Percentiles rank a stretch among this genome's conserved stretches.
Evolutionary conservation across 2,113 vertebrate species (phyloP).

Genomic region (Acanthochromis polyacanthus): DNA sequence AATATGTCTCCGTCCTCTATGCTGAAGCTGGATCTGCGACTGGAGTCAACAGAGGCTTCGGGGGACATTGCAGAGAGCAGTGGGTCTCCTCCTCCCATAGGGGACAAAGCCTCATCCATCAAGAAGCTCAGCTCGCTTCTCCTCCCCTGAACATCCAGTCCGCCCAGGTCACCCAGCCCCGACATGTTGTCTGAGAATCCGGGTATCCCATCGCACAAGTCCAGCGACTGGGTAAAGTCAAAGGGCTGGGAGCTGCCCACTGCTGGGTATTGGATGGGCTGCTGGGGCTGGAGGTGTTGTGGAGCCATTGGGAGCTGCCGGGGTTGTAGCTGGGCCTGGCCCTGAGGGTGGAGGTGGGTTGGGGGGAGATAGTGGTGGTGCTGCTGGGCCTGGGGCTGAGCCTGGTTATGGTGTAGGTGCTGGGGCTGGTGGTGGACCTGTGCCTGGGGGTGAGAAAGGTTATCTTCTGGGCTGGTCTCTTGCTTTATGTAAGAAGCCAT

Average conservation of each 20-base stretch:
- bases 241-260: conserved; percentile 86
- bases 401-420: conserved; percentile 80
- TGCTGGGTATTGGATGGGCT: conserved; percentile 84
- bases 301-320: conserved; percentile 77
- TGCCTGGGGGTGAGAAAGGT: conserved; percentile 71
- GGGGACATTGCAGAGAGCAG: conserved; percentile 97
- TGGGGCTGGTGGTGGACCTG: conserved; percentile 79
- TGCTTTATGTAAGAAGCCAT: conserved; percentile 91
- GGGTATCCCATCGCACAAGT: conserved; percentile 88
- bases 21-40: conserved; percentile 98
- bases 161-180: conserved; percentile 86
- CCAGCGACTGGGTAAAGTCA: conserved; percentile 92
- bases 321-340: conserved; percentile 78
- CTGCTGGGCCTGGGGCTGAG: conserved; percentile 72
- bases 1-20: conserved; percentile 96
- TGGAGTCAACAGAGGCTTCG: conserved; percentile 94
- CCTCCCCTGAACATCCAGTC: conserved; percentile 87
- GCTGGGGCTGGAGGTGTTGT: conserved; percentile 83
- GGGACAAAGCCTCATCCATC: conserved; percentile 95
- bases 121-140: conserved; percentile 92
- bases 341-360: conserved; percentile 71
- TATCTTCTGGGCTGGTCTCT: conserved; percentile 88
- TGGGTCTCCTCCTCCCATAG: conserved; percentile 91
- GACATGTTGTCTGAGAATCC: conserved; percentile 89
- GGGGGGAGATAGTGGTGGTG: conserved; percentile 79